These are phyloP conservation scores for Osmerus mordax DNA, from an alignment of 2,113 vertebrate species.

Conservation along the genomic window DNA sequence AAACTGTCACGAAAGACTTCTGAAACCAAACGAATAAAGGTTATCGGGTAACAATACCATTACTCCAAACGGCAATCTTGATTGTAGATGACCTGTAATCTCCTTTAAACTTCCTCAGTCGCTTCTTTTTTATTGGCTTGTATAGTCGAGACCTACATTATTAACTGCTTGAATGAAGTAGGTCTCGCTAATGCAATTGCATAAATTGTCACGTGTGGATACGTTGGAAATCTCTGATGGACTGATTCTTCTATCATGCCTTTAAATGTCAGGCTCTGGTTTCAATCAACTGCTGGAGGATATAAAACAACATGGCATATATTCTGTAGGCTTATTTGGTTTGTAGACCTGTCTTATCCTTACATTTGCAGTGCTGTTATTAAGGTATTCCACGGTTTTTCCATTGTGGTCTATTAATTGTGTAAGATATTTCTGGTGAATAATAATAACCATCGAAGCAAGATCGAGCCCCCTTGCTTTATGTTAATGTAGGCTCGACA, in stretches of 20 bases:
- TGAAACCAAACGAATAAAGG: constrained; percentile 35
- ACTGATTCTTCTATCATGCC: neutral
- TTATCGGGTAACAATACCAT: constrained; percentile 16
- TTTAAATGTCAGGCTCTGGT: constrained; percentile 3
- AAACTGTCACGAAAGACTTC: constrained; percentile 55
- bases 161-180: neutral
- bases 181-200: neutral
- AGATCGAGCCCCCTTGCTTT: too few relatives aligned
- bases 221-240: neutral
- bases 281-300: neutral
- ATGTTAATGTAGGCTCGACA: too few relatives aligned
- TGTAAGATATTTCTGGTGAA: too few relatives aligned
- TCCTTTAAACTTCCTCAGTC: constrained; percentile 22
- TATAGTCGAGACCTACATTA: neutral
- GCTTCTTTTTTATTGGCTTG: constrained; percentile 22
- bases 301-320: neutral
- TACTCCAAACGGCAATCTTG: constrained; percentile 27
- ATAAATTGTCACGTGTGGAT: neutral
- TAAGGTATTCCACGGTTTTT: too few relatives aligned
- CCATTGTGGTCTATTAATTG: too few relatives aligned
- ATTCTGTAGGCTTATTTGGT: too few relatives aligned
- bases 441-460: too few relatives aligned
- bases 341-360: too few relatives aligned
- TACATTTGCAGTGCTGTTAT: too few relatives aligned
- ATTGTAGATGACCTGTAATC: constrained; percentile 40